A percentile compares a stretch with the other conserved stretches of the same genome.
Conservation (phyloP, 2,888 invertebrate genomes). For the Microctonus aethiopoides region DNA sequence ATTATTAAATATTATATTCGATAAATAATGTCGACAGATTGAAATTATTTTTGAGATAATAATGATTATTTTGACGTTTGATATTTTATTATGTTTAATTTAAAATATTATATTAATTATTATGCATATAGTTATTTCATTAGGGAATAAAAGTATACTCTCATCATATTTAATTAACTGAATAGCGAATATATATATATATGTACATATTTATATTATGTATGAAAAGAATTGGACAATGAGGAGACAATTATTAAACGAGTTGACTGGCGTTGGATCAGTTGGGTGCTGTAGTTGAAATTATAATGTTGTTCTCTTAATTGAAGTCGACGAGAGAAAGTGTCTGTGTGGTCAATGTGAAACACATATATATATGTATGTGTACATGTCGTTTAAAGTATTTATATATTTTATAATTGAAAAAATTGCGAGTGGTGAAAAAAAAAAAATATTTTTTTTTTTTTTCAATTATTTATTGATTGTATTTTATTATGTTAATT, state of each 20-base stretch:
- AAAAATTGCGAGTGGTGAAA: background rate
- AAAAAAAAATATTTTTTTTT: no score
- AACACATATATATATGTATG: background rate
- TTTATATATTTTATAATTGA: slow-evolving; percentile 29
- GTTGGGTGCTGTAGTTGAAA: slow-evolving; percentile 65
- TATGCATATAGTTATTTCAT: background rate
- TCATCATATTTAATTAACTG: background rate
- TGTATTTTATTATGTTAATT: no score
- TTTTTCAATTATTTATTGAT: no score
- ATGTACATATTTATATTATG: no score
- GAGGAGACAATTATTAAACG: slow-evolving; percentile 46
- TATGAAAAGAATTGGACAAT: no score
- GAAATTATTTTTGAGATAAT: background rate
- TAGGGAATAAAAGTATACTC: background rate
- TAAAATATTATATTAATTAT: no score
- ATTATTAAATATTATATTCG: slow-evolving; percentile 50
- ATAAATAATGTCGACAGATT: background rate
- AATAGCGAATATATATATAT: background rate
- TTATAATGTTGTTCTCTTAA: slow-evolving; percentile 66
- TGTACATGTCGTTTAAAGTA: background rate
- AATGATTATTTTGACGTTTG: background rate
- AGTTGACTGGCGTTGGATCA: slow-evolving; percentile 60
- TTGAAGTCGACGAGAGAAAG: slow-evolving; percentile 64
- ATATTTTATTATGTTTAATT: no score
- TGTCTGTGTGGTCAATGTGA: slow-evolving; percentile 62